Evolutionary conservation across 2,797 vertebrate species (phyloP).

Genomic region (Lutjanus argentimaculatus): DNA sequence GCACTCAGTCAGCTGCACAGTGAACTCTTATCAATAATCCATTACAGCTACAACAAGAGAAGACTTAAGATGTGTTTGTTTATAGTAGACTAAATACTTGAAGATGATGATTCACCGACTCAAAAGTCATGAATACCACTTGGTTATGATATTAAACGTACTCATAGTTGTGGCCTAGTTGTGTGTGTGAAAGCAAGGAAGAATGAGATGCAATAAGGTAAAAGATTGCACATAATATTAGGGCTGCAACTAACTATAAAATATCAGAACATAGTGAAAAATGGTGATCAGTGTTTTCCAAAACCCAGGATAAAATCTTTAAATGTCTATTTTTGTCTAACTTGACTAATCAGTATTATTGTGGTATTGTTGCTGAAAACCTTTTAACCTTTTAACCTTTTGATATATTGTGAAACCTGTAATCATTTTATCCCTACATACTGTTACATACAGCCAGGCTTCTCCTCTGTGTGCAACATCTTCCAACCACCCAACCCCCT

Average conservation of each 20-base stretch:
- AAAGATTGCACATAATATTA: background rate
- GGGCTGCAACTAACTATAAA: too few species aligned
- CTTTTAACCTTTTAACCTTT: too few species aligned
- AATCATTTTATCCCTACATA: too few species aligned
- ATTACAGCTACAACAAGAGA: constrained; percentile 1
- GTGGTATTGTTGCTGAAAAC: too few species aligned
- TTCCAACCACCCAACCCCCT: background rate
- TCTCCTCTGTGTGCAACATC: constrained; percentile 21
- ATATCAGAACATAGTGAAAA: too few species aligned
- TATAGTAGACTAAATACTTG: background rate
- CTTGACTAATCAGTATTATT: too few species aligned
- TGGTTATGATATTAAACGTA: background rate
- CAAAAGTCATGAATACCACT: background rate
- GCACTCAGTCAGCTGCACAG: constrained; percentile 21
- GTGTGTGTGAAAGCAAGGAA: background rate
- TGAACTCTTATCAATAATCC: constrained; percentile 23
- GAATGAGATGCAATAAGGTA: background rate
- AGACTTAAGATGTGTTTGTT: background rate
- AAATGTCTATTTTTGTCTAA: too few species aligned
- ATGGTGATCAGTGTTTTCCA: too few species aligned
- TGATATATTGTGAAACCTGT: too few species aligned
- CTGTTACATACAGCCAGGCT: background rate
- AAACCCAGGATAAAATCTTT: too few species aligned
- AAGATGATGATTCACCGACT: constrained; percentile 12
- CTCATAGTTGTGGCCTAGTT: background rate